Base-by-base conservation (phyloP, 2,888 invertebrate species). In the Apantesis nais region DNA sequence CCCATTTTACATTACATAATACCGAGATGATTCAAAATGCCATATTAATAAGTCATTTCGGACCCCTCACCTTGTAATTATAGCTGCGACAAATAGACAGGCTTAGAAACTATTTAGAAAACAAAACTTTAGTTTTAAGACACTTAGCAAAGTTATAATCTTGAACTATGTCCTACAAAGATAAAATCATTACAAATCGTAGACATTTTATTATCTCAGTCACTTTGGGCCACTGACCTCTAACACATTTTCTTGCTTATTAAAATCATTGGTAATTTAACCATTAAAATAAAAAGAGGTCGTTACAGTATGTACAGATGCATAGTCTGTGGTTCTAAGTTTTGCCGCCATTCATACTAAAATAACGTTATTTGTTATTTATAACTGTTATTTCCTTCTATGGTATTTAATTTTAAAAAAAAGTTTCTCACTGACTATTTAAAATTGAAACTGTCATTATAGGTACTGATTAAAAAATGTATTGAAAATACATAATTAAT, bases 1-100 rank as follows among this genome's bases (percentile, higher is more conserved):
- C 80, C 85, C 67, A 74, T 89, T 37, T 82, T 93, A 62, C 89
- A 89, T 74, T 89, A 88, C 84, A 87, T 92, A 73, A 92, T 92
- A 86, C 91, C 91, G 74, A 95, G 94, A 92, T 95, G 94, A 95
- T 93, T 93, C 79, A 77, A 74, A 86, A 80, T 83, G 75, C 67
- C 71, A 68, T 72, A 75, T 67, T 77, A 71, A 77, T 77, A 80
- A 84, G 76, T 78, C 79, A 78, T 81, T 78, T 75, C 78, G 81
- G 76, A 85, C 82, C 86, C 85, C 85, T 77, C 68, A 83, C 75
- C 80, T 82, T 90, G 90, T 90, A 87, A 87, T 84, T 86, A 88
- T 85, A 90, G 86, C 83, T 87, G 81, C 62, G 68, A 80, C 76
- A 81, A 80, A 82, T 78, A 79, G 74, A 79, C 83, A 82, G 78